Base-by-base conservation (phyloP, 2,888 invertebrate genomes). In the Orchesellides sinensis region DNA sequence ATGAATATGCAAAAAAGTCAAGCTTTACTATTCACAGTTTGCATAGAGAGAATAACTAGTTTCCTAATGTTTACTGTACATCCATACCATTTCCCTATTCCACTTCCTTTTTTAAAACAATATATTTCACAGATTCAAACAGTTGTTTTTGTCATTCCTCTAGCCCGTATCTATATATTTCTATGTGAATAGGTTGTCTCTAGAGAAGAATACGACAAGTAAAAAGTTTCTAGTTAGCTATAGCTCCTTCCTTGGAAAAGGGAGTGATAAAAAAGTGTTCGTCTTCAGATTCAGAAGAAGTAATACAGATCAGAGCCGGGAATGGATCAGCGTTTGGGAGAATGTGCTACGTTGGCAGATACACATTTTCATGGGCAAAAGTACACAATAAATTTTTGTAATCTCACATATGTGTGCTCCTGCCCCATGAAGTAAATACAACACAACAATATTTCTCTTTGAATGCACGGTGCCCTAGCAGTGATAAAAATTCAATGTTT, bases 71-170 rank as follows among this genome's bases (percentile, higher is more conserved):
- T 32, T 59, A n/a, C n/a, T 29, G 10, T 17, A 1, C 17, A 49
- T 49, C 19, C 19, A 49, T 49, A 17, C 19, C 35, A 5, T 49
- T 49, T 8, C 19, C 59, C n/a, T 35, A 35, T 35, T n/a, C 29
- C 27, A 59, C 32, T 21, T 52, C 52, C 21, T 69, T n/a, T 29
- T 19, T 32, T 52, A 21, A 21, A n/a, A 12, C 6, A n/a, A n/a
- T n/a, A n/a, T n/a, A n/a, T n/a, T n/a, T n/a, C n/a, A n/a, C n/a
- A n/a, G n/a, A n/a, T n/a, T n/a, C n/a, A n/a, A n/a, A n/a, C n/a
- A n/a, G n/a, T 25, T 52, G 29, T 52, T 69, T 52, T 23, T 65
- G 40, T 23, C 54, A 69, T 54, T 54, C 69, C 56, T 69, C 23
- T 17, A n/a, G n/a, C n/a, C n/a, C n/a, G n/a, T n/a, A n/a, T n/a